Evolutionary conservation across 2,888 invertebrate genomes (phyloP).

Genomic region (Melanotus villosus): DNA sequence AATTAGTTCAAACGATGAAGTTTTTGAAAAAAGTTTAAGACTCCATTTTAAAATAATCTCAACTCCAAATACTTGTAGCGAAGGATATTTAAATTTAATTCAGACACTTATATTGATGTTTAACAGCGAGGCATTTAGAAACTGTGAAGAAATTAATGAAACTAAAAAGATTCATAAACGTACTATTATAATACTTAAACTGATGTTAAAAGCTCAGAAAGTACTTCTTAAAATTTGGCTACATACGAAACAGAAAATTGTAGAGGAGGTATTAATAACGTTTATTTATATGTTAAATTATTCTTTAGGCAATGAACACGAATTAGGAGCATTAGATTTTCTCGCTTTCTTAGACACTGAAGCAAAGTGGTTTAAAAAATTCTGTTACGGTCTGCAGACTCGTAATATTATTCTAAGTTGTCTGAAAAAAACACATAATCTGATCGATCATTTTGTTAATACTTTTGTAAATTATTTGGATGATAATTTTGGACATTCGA

Average conservation of each 20-base stretch:
- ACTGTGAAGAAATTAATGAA: constrained; percentile 23
- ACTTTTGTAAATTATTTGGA: constrained; percentile 13
- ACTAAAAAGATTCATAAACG: constrained; percentile 31
- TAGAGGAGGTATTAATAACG: constrained; percentile 46
- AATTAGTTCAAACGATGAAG: constrained; percentile 41
- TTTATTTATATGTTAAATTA: constrained; percentile 45
- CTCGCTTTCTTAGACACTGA: constrained; percentile 48
- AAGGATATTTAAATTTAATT: constrained; percentile 51
- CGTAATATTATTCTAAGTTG: constrained; percentile 43
- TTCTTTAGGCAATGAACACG: constrained; percentile 29
- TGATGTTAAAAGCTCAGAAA: constrained; percentile 46
- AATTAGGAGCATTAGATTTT: constrained; percentile 43
- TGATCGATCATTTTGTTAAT: constrained; percentile 13
- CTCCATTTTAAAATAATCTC: constrained; percentile 51
- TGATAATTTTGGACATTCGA: neutral
- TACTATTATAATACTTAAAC: constrained; percentile 33
- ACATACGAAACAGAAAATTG: constrained; percentile 45
- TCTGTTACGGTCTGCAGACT: constrained; percentile 46
- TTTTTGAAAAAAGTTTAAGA: constrained; percentile 49
- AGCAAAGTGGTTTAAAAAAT: constrained; percentile 50
- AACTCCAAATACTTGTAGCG: constrained; percentile 42
- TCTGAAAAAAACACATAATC: constrained; percentile 29
- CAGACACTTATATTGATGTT: constrained; percentile 40
- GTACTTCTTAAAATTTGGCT: constrained; percentile 38
- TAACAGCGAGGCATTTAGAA: constrained; percentile 33